A percentile compares a stretch with the other conserved stretches of the same genome.
phyloP scores from a whole-genome alignment of 1,140 invertebrate species.

The Piezodorus guildinii region DNA sequence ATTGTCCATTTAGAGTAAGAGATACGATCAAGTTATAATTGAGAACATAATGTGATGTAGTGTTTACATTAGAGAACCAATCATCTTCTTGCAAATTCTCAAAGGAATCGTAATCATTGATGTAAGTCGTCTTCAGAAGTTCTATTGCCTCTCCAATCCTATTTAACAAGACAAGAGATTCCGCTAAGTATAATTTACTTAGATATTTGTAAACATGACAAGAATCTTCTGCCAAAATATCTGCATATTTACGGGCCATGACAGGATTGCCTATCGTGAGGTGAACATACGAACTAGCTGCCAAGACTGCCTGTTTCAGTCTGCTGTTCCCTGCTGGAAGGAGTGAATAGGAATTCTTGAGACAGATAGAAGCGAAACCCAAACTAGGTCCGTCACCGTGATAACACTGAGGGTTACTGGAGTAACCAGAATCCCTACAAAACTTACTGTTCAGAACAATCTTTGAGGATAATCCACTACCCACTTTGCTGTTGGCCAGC shows the following conservation, averaged over 20 bases:
- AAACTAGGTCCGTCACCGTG: constrained; percentile 74
- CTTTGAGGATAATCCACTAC: background rate
- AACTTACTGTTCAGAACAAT: constrained; percentile 9
- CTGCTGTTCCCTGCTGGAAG: constrained; percentile 13
- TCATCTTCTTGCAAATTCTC: constrained; percentile 27
- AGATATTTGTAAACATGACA: constrained; percentile 59
- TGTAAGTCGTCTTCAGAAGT: constrained; percentile 66
- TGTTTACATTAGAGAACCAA: constrained; percentile 57
- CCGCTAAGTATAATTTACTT: constrained; percentile 78
- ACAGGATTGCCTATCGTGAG: constrained; percentile 75
- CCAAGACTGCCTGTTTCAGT: constrained; percentile 44
- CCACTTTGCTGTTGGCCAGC: constrained; percentile 33
- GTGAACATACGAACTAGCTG: constrained; percentile 68
- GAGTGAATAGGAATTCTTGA: constrained; percentile 62
- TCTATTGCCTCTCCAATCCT: constrained; percentile 72
- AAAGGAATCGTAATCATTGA: constrained; percentile 43
- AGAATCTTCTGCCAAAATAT: constrained; percentile 52
- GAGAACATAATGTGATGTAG: constrained; percentile 52
- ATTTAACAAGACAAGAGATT: constrained; percentile 74
- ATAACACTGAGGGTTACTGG: constrained; percentile 45
- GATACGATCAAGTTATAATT: constrained; percentile 71
- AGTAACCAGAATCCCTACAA: constrained; percentile 11
- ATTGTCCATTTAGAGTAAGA: constrained; percentile 61
- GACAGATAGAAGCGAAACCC: constrained; percentile 76
- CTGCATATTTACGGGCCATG: constrained; percentile 57